Percentiles rank a stretch among this genome's conserved stretches.
Evolutionary conservation across 2,113 vertebrate species (phyloP).

Genomic region (Engraulis encrasicolus): DNA sequence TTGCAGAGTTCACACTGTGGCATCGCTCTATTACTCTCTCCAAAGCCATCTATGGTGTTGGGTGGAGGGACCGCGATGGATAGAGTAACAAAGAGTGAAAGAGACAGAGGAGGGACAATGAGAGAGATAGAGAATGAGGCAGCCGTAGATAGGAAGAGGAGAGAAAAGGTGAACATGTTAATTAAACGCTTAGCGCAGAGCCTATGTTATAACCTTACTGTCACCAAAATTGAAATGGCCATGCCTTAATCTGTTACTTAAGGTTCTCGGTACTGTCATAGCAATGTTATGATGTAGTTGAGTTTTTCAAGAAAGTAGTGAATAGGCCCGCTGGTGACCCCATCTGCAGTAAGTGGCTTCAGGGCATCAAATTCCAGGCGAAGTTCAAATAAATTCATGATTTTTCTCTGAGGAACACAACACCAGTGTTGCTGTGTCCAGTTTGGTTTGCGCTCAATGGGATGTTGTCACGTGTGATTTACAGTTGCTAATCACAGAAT

Average conservation of each 20-base stretch:
- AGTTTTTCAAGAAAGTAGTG: no score
- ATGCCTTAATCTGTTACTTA: no score
- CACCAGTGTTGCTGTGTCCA: not conserved
- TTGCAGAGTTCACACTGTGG: conserved; percentile 97
- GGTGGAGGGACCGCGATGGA: conserved; percentile 21
- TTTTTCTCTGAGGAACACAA: not conserved
- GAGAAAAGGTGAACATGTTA: no score
- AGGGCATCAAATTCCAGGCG: not conserved
- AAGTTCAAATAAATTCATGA: not conserved
- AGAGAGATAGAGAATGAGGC: not conserved
- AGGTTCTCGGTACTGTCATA: no score
- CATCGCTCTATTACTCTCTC: conserved; percentile 81
- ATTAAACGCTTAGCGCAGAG: no score
- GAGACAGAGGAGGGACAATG: not conserved
- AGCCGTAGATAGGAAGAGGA: not conserved
- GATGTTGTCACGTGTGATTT: no score
- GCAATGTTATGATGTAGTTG: no score
- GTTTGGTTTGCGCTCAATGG: not conserved
- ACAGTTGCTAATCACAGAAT: no score
- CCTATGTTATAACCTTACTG: no score
- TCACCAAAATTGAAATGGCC: no score
- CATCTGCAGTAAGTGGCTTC: no score
- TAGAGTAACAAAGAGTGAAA: conserved; percentile 9
- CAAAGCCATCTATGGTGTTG: conserved; percentile 68
- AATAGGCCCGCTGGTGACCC: no score